Percentiles rank a stretch among this genome's conserved stretches.
These are phyloP conservation scores for Cephus cinctus DNA, from an alignment of 1,140 invertebrate species.

Conservation along the genomic window DNA sequence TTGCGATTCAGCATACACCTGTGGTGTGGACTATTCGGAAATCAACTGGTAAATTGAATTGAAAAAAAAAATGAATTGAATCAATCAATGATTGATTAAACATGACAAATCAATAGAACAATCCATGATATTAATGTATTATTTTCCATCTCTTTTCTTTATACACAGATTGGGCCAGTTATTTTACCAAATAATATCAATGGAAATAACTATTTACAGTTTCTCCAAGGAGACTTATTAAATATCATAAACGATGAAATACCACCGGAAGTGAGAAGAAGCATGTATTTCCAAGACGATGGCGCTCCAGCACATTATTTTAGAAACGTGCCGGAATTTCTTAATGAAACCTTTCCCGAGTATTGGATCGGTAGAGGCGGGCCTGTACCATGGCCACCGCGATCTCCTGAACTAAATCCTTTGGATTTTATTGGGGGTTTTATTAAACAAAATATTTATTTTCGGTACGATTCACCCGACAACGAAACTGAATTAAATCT, in stretches of 20 bases:
- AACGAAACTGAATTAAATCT: too few species aligned
- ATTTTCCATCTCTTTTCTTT: too few species aligned
- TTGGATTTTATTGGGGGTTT: neutral
- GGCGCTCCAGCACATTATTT: neutral
- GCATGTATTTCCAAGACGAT: neutral
- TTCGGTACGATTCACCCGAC: too few species aligned
- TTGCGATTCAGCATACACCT: too few species aligned
- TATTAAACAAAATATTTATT: neutral
- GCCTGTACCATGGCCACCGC: neutral
- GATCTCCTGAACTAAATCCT: too few species aligned
- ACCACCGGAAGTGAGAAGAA: neutral
- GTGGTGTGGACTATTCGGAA: too few species aligned
- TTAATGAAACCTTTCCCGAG: too few species aligned
- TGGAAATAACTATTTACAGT: neutral
- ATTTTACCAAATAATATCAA: neutral
- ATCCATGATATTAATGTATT: too few species aligned
- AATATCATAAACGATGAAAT: neutral
- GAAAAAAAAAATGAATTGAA: too few species aligned
- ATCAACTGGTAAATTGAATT: too few species aligned
- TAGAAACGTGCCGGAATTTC: neutral
- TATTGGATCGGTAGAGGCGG: neutral
- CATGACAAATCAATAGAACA: too few species aligned
- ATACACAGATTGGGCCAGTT: conserved; percentile 4
- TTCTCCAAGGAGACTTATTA: neutral
- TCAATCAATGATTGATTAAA: too few species aligned